These are phyloP conservation scores for Cyclura pinguis DNA, from an alignment of 2,797 vertebrate species.

Conservation along the genomic window DNA sequence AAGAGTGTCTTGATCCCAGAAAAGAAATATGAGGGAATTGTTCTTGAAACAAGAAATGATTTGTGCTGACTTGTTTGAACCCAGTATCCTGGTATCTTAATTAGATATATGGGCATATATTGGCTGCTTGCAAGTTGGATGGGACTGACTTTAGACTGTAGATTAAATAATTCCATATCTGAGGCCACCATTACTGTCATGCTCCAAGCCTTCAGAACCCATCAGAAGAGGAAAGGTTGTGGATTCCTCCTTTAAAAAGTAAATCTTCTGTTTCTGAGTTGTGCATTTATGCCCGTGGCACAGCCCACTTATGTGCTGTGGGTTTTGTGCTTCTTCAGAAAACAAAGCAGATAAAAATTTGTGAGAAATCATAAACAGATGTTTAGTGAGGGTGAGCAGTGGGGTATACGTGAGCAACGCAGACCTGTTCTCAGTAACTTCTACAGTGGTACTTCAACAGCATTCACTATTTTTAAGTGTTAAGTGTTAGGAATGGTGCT, in stretches of 20 bases:
- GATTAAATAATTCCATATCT: background rate
- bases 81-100: background rate
- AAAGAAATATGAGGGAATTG: background rate
- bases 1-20: background rate
- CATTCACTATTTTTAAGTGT: background rate
- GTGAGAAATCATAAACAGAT: background rate
- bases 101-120: background rate
- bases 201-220: background rate
- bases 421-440: background rate
- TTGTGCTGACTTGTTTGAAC: background rate
- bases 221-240: constrained; percentile 25
- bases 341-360: background rate
- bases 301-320: background rate
- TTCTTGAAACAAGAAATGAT: background rate
- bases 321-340: background rate
- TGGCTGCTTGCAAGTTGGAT: constrained; percentile 1
- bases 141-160: constrained; percentile 22
- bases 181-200: background rate
- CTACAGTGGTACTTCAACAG: background rate
- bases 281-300: background rate
- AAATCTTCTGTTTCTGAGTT: background rate
- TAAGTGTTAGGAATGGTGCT: background rate
- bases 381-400: too few relatives aligned
- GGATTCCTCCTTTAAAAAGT: constrained; percentile 9
- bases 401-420: background rate